Conservation (phyloP, 2,113 vertebrate species). For the Crotalus tigris region DNA sequence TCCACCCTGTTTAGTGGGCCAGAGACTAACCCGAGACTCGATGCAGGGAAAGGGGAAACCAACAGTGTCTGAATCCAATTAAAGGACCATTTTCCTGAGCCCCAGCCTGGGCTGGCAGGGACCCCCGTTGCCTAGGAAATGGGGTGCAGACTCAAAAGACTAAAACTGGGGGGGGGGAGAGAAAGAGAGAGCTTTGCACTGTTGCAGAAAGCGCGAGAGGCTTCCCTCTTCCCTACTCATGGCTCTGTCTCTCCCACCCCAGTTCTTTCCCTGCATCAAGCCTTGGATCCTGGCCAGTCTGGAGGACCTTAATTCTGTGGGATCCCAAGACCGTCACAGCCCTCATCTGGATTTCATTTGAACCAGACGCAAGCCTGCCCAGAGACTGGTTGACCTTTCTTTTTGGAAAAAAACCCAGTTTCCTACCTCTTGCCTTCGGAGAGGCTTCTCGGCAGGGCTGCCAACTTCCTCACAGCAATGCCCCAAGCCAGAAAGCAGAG, state of each 20-base stretch:
- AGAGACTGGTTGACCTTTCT: constrained; percentile 29
- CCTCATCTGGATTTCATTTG: constrained; percentile 29
- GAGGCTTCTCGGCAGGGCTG: background rate
- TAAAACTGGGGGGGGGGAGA: background rate
- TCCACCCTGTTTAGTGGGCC: constrained; percentile 18
- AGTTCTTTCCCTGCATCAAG: background rate
- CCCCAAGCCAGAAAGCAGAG: background rate
- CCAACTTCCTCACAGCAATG: background rate
- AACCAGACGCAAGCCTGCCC: constrained; percentile 20
- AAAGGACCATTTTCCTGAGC: constrained; percentile 62
- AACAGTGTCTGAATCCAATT: constrained; percentile 66
- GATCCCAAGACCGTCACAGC: background rate
- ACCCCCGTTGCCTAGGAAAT: constrained; percentile 64
- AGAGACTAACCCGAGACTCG: constrained; percentile 3
- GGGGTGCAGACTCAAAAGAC: constrained; percentile 20
- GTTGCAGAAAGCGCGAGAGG: background rate
- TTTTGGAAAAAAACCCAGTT: constrained; percentile 11
- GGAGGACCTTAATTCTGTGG: background rate
- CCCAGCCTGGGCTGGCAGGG: constrained; percentile 61
- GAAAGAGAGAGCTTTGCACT: background rate
- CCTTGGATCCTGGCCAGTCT: background rate
- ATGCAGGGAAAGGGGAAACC: background rate
- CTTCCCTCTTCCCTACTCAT: background rate
- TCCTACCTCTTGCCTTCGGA: background rate
- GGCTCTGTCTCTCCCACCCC: background rate